phyloP scores from a whole-genome alignment of 92 coral and sea anemone genomes.

The Umimayanthus kanabou region DNA sequence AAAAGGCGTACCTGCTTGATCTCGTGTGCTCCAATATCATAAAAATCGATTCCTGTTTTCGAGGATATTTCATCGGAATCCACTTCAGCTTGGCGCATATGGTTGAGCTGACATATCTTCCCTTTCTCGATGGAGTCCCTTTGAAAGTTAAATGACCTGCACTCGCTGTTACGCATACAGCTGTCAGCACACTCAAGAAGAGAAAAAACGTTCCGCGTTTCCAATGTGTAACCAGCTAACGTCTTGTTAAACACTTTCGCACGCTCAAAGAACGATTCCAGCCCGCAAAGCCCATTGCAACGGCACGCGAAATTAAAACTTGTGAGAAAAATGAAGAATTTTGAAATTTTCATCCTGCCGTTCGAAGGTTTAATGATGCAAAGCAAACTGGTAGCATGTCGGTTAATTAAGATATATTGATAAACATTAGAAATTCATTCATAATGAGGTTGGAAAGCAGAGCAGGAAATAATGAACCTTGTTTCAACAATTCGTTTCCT shows the following conservation, averaged over 20 bases:
- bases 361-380: neutral
- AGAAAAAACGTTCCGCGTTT: neutral
- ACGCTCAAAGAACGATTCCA: neutral
- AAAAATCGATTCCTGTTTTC: conserved; percentile 34
- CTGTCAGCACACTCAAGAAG: conserved; percentile 51
- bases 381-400: neutral
- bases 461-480: neutral
- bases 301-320: neutral
- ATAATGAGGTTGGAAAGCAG: neutral
- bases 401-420: neutral
- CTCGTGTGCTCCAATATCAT: conserved; percentile 39
- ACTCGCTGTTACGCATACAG: conserved; percentile 50
- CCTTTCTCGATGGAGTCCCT: neutral
- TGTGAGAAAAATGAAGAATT: neutral
- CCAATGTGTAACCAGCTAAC: neutral
- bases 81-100: neutral
- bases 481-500: neutral
- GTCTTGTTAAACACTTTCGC: neutral
- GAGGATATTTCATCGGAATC: neutral
- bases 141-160: conserved; percentile 47
- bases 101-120: conserved; percentile 31
- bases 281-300: neutral
- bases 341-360: neutral
- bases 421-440: neutral
- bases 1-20: conserved; percentile 46